Evolutionary conservation across 2,113 vertebrate genomes (phyloP).

Genomic region (Bubalus kerabau): DNA sequence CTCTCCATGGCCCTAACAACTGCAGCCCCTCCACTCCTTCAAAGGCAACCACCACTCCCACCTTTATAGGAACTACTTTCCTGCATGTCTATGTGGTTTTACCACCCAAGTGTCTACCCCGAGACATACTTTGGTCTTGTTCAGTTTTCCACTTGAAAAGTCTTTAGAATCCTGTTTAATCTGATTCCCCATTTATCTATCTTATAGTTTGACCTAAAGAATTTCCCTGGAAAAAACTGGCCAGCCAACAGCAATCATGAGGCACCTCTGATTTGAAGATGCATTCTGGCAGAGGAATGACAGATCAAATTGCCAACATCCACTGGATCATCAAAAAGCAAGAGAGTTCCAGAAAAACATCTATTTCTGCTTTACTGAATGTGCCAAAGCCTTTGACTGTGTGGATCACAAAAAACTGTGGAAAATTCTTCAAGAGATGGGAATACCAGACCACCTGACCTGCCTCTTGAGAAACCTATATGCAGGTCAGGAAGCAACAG

Average conservation of each 20-base stretch:
- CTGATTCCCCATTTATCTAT: not conserved
- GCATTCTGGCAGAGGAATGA: not conserved
- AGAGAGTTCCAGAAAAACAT: no score
- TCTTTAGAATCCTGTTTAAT: not conserved
- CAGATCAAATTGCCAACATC: no score
- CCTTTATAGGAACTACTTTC: not conserved
- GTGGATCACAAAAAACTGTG: no score
- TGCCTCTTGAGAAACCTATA: no score
- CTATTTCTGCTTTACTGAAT: no score
- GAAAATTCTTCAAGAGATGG: no score
- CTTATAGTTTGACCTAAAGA: not conserved
- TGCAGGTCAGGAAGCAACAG: no score
- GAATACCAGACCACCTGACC: no score
- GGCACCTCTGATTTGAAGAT: not conserved
- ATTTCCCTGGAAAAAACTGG: not conserved
- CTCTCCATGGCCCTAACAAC: not conserved
- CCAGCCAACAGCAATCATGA: not conserved
- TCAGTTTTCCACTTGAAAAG: not conserved
- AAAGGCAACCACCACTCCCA: not conserved
- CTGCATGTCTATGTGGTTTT: not conserved
- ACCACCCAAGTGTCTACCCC: not conserved
- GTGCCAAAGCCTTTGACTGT: no score
- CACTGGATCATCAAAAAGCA: no score
- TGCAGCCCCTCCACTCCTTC: not conserved
- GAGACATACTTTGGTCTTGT: not conserved